Percentiles rank a stretch among this genome's conserved stretches.
These are phyloP conservation scores for Grapholita molesta DNA, from an alignment of 1,140 invertebrate species.

Conservation along the genomic window DNA sequence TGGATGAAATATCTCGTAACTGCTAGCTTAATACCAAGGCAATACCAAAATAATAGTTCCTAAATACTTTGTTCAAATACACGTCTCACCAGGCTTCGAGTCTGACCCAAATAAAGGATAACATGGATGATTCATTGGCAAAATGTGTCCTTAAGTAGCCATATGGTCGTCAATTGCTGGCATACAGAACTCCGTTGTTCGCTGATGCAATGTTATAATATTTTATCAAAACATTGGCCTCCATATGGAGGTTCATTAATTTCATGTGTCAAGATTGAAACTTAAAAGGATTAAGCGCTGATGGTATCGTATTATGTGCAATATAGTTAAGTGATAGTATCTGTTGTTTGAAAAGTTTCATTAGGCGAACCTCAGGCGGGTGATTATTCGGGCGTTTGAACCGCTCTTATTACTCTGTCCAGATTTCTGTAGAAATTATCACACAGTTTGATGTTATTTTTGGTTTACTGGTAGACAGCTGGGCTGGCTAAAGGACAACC, in stretches of 20 bases:
- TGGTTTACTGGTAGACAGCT: no score
- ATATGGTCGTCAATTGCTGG: slow-evolving; percentile 5
- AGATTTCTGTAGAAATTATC: no score
- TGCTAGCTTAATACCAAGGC: no score
- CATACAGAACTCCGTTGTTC: not conserved
- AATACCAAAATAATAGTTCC: no score
- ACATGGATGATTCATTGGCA: not conserved
- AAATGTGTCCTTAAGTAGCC: not conserved
- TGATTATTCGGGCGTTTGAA: no score
- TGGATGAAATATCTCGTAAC: no score
- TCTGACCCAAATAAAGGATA: slow-evolving; percentile 3
- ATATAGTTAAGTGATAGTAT: not conserved
- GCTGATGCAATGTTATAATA: not conserved
- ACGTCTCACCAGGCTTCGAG: not conserved
- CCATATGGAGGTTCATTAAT: not conserved
- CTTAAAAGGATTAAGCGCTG: not conserved
- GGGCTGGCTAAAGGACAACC: no score
- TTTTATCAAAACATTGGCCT: slow-evolving; percentile 11
- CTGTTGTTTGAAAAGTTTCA: not conserved
- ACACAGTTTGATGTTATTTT: no score
- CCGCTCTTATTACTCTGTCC: no score
- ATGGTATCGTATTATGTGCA: not conserved
- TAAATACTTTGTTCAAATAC: not conserved
- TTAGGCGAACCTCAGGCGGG: not conserved
- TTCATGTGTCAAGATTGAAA: not conserved